These are phyloP conservation scores for Epicampocera succincta DNA, from an alignment of 2,888 invertebrate species.

Conservation along the genomic window DNA sequence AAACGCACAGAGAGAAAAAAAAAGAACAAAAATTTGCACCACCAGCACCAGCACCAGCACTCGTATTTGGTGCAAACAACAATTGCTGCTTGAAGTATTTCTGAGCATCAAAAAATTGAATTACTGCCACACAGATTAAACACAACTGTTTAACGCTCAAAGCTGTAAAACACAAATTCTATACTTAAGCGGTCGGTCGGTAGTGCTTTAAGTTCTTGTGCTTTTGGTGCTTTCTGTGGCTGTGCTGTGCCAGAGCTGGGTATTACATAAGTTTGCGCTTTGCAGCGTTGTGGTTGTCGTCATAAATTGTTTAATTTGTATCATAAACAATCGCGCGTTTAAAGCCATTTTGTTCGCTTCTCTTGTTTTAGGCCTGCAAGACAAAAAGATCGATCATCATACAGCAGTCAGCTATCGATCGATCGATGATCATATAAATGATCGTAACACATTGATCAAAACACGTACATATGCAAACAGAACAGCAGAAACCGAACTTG, in stretches of 20 bases:
- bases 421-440: constrained; percentile 69
- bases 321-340: constrained; percentile 82
- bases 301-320: constrained; percentile 82
- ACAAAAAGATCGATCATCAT: constrained; percentile 79
- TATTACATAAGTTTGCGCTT: constrained; percentile 56
- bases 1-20: constrained; percentile 58
- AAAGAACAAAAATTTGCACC: not conserved
- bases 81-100: constrained; percentile 40
- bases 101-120: constrained; percentile 59
- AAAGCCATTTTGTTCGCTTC: constrained; percentile 72
- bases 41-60: constrained; percentile 28
- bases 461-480: constrained; percentile 29
- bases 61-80: constrained; percentile 23
- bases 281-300: constrained; percentile 74
- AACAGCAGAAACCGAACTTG: constrained; percentile 6
- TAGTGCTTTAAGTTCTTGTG: constrained; percentile 56
- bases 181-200: constrained; percentile 57
- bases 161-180: constrained; percentile 53
- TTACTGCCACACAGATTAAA: constrained; percentile 62
- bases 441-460: constrained; percentile 62
- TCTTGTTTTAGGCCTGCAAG: constrained; percentile 76
- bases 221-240: constrained; percentile 26
- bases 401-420: constrained; percentile 69
- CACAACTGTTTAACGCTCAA: constrained; percentile 65
- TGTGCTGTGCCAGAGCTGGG: constrained; percentile 43